These are phyloP conservation scores for Noctua pronuba DNA, from an alignment of 2,888 invertebrate species.

Conservation along the genomic window DNA sequence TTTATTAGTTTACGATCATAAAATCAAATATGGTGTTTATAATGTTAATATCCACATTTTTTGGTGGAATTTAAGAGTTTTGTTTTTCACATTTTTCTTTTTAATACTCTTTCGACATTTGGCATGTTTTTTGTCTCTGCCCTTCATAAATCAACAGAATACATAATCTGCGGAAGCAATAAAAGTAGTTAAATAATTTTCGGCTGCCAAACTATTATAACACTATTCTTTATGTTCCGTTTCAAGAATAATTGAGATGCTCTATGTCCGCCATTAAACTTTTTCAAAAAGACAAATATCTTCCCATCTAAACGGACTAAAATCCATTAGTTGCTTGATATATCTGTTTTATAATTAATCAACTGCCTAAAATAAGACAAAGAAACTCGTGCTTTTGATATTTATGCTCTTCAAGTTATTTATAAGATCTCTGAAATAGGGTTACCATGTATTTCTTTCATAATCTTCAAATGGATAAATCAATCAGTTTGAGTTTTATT, in stretches of 20 bases:
- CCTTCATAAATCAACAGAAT: slow-evolving; percentile 35
- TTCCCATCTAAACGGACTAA: slow-evolving; percentile 49
- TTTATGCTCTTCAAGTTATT: slow-evolving; percentile 66
- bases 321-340: slow-evolving; percentile 66
- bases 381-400: slow-evolving; percentile 59
- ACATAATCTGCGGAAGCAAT: slow-evolving; percentile 34
- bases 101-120: not conserved
- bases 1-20: slow-evolving; percentile 31
- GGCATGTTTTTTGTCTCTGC: slow-evolving; percentile 9
- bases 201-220: slow-evolving; percentile 46
- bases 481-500: slow-evolving; percentile 12
- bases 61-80: slow-evolving; percentile 1
- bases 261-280: slow-evolving; percentile 44
- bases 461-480: slow-evolving; percentile 17
- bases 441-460: slow-evolving; percentile 44
- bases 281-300: slow-evolving; percentile 61
- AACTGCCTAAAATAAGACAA: slow-evolving; percentile 67
- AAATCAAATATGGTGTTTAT: slow-evolving; percentile 36
- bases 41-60: slow-evolving; percentile 6
- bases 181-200: slow-evolving; percentile 38
- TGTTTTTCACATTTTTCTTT: slow-evolving; percentile 25
- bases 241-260: slow-evolving; percentile 47
- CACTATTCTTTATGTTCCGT: slow-evolving; percentile 37
- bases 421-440: slow-evolving; percentile 52
- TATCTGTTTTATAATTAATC: slow-evolving; percentile 71